phyloP scores from a whole-genome alignment of 2,888 invertebrate genomes.

The Drosophila parthenogenetica region DNA sequence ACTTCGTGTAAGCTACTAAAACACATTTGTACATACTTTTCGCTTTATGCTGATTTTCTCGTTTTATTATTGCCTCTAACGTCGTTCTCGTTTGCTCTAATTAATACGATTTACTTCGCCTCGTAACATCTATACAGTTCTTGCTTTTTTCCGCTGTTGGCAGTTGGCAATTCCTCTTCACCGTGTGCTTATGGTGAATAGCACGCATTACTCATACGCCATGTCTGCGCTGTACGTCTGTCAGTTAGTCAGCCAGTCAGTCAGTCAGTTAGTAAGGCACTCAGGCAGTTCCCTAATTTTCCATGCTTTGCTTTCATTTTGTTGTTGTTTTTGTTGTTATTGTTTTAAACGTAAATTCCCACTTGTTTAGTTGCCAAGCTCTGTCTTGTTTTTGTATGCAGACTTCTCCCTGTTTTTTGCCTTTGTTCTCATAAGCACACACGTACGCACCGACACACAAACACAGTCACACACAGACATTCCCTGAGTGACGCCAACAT shows the following conservation, averaged over 20 bases:
- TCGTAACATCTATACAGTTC: constrained; percentile 2
- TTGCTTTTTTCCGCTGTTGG: constrained; percentile 13
- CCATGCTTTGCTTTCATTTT: constrained; percentile 32
- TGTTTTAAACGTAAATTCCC: constrained; percentile 76
- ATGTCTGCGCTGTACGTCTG: constrained; percentile 38
- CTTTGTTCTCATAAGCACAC: constrained; percentile 52
- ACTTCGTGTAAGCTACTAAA: not conserved
- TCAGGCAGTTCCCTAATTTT: constrained; percentile 48
- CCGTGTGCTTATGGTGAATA: constrained; percentile 7
- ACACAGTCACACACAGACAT: constrained; percentile 3
- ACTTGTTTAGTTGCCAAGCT: constrained; percentile 69
- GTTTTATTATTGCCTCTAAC: constrained; percentile 61
- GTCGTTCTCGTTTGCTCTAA: constrained; percentile 60
- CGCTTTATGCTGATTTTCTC: constrained; percentile 17
- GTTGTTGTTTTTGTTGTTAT: constrained; percentile 58
- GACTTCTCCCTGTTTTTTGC: constrained; percentile 47
- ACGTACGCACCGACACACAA: constrained; percentile 4
- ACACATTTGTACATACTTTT: not conserved
- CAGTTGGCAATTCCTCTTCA: not conserved
- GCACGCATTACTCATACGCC: constrained; percentile 62
- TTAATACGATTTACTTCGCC: constrained; percentile 49
- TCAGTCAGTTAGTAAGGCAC: constrained; percentile 37
- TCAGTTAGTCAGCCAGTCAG: constrained; percentile 29
- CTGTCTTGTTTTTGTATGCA: constrained; percentile 54
- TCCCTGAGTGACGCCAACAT: constrained; percentile 53